Conservation (phyloP, 2,113 vertebrate genomes). For the Oplegnathus fasciatus region DNA sequence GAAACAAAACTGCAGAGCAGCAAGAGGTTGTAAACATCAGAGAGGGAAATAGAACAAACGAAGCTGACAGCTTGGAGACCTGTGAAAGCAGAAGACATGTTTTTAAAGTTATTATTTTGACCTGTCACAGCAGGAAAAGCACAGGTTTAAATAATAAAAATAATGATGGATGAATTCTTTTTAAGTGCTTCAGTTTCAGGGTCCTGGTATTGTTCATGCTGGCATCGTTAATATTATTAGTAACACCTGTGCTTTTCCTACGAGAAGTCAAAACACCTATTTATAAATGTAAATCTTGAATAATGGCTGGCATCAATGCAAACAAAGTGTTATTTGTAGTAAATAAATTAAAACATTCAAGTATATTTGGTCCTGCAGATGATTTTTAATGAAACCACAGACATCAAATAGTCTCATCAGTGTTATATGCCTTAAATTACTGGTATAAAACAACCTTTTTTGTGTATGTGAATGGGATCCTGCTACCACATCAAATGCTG, state of each 20-base stretch:
- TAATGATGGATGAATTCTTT: neutral
- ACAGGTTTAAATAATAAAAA: neutral
- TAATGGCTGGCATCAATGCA: neutral
- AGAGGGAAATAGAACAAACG: neutral
- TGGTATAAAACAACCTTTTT: neutral
- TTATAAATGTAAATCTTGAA: neutral
- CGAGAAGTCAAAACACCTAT: neutral
- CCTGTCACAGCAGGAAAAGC: neutral
- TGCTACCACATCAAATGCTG: neutral
- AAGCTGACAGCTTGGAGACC: neutral
- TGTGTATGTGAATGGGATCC: too few species aligned
- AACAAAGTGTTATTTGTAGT: neutral
- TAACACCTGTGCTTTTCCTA: neutral
- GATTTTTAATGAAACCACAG: neutral
- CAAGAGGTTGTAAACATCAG: slow-evolving; percentile 7
- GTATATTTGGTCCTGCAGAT: neutral
- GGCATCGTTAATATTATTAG: neutral
- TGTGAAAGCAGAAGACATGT: neutral
- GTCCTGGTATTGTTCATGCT: neutral
- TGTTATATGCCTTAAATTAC: neutral
- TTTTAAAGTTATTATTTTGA: neutral
- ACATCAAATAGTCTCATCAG: neutral
- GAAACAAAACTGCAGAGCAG: slow-evolving; percentile 8
- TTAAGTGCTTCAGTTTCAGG: neutral
- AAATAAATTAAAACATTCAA: neutral